Conservation (phyloP, 2,888 invertebrate genomes). For the Gonocerus acuteangulatus region DNA sequence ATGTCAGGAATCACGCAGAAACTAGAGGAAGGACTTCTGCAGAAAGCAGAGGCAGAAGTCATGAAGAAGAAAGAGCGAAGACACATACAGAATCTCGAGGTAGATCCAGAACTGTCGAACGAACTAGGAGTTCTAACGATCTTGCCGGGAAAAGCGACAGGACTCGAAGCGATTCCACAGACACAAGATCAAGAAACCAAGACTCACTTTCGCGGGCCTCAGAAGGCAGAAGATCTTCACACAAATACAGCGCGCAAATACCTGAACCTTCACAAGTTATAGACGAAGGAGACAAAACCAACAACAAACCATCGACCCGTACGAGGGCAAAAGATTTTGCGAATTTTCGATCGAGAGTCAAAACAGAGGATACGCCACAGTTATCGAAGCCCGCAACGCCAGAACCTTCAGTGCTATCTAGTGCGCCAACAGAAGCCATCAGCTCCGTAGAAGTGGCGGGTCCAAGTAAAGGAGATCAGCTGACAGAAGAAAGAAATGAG, state of each 20-base stretch:
- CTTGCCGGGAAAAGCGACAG: too few relatives aligned
- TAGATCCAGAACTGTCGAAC: not conserved
- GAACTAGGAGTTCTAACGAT: not conserved
- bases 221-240: constrained; percentile 1
- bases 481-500: constrained; percentile 9
- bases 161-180: too few relatives aligned
- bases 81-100: not conserved
- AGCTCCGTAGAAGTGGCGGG: too few relatives aligned
- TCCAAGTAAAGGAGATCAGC: too few relatives aligned
- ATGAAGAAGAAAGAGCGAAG: not conserved
- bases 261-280: not conserved
- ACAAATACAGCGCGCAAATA: constrained; percentile 3
- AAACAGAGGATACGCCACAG: too few relatives aligned
- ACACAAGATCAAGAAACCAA: not conserved
- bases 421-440: too few relatives aligned
- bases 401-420: too few relatives aligned
- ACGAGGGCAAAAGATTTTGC: not conserved
- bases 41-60: not conserved
- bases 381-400: too few relatives aligned
- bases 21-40: not conserved
- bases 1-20: not conserved
- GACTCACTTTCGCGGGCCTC: not conserved
- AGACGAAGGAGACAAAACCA: not conserved
- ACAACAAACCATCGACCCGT: not conserved
- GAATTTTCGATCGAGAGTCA: not conserved